Evolutionary conservation across 2,113 vertebrate genomes (phyloP).

Genomic region (Stigmatopora nigra): DNA sequence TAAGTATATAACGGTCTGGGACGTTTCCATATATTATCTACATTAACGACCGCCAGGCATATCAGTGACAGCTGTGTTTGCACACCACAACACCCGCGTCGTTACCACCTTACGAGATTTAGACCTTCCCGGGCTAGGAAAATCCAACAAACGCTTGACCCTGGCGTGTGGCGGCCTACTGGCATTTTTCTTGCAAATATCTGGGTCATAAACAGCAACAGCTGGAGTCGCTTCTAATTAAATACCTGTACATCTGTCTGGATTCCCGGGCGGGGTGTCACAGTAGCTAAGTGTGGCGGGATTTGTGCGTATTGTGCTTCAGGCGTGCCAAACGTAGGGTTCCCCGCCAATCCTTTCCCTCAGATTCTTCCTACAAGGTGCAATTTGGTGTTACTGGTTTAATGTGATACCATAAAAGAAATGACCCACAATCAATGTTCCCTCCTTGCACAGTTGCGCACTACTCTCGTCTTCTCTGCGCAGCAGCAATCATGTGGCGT

Average conservation of each 20-base stretch:
- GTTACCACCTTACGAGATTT: not conserved
- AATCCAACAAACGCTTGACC: conserved; percentile 42
- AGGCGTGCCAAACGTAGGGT: not conserved
- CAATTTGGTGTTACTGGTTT: conserved; percentile 12
- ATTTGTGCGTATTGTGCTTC: conserved; percentile 3
- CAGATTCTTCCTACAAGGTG: conserved; percentile 1
- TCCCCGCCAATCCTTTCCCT: not conserved
- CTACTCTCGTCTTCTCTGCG: too few relatives aligned
- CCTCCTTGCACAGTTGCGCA: too few relatives aligned
- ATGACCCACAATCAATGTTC: too few relatives aligned
- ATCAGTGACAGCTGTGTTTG: not conserved
- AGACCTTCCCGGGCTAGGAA: conserved; percentile 17
- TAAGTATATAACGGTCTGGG: not conserved
- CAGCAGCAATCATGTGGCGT: too few relatives aligned
- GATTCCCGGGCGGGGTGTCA: conserved; percentile 17
- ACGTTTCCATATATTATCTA: not conserved
- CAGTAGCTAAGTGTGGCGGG: not conserved
- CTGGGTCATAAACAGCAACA: conserved; percentile 56
- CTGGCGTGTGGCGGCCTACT: conserved; percentile 7
- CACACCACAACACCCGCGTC: conserved; percentile 8
- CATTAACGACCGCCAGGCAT: not conserved
- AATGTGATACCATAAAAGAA: conserved; percentile 20
- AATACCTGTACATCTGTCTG: conserved; percentile 61
- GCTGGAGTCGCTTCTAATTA: conserved; percentile 59
- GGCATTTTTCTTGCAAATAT: conserved; percentile 33